Percentiles rank a stretch among this genome's conserved stretches.
Evolutionary conservation across 2,888 invertebrate species (phyloP).

Genomic region (Dendrolimus houi): DNA sequence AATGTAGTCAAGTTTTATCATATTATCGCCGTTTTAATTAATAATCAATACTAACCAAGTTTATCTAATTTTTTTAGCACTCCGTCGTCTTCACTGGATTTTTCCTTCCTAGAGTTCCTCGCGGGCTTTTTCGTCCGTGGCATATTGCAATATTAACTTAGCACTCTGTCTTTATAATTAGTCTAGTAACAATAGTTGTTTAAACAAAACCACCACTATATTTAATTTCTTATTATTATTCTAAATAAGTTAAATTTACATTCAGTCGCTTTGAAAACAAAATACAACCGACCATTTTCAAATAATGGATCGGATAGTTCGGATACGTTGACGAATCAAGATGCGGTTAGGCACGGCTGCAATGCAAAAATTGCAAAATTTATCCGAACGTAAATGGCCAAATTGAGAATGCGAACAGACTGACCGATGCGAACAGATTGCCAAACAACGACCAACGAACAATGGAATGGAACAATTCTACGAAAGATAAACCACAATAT

Average conservation of each 20-base stretch:
- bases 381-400: neutral
- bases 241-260: too few species aligned
- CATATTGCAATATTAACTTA: conserved; percentile 30
- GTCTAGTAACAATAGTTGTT: neutral
- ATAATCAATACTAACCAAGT: conserved; percentile 29
- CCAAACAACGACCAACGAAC: too few species aligned
- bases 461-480: too few species aligned
- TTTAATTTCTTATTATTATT: too few species aligned
- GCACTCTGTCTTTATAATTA: neutral
- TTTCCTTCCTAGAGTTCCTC: conserved; percentile 39
- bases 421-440: too few species aligned
- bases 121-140: conserved; percentile 61
- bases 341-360: too few species aligned
- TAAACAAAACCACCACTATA: too few species aligned
- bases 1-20: neutral
- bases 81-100: conserved; percentile 38
- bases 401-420: neutral
- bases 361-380: too few species aligned
- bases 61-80: conserved; percentile 45
- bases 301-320: conserved; percentile 3
- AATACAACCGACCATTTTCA: conserved; percentile 38
- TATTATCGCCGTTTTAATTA: neutral
- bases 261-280: conserved; percentile 11
- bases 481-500: too few species aligned
- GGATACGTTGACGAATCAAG: too few species aligned